Base-by-base conservation (phyloP, 2,113 vertebrate species). In the Psittacus erithacus region DNA sequence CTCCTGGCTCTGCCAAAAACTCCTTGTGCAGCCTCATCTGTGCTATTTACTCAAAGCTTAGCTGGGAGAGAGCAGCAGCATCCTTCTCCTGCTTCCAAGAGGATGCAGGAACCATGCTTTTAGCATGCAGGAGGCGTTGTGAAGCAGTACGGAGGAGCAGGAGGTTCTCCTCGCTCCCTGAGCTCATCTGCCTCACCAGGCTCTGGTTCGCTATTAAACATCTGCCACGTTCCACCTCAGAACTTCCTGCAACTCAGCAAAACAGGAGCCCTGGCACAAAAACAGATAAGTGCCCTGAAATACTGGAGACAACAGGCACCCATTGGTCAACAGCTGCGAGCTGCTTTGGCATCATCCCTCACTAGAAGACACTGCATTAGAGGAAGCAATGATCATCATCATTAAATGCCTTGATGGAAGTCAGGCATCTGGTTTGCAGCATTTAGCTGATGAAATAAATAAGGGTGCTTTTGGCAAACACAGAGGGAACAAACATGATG, bases 371-470 rank as follows among this genome's bases (percentile, higher is more conserved):
- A 28, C 92, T 31, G 28, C 67, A 28, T 82, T 93, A 94, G 94
- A 75, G 75, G 77, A 90, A 97, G 95, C 71, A 52, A 90, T 62
- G 52, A n/a, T 95, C 38, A 64, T 91, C 91, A 88, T 52, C 94
- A 57, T 78, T 94, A 89, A 95, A 64, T 16, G 84, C 92, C 59
- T 60, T 53, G 69, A 94, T 78, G 85, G 86, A 93, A 93, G 67
- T 24, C 64, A 53, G 92, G 93, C 94, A 95, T 90, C 88, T 89
- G 94, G 43, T 92, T 88, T 95, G 46, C 88, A 70, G 89, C 77
- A 29, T 91, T 94, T 93, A 82, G 93, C 89, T 97, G 96, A 95
- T 85, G 85, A 96, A 95, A 92, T 91, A 96, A 95, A 96, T 47
- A 84, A 97, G 92, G 95, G 87, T 95, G 96, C 94, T 94, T 90